Evolutionary conservation across 2,888 invertebrate genomes (phyloP), one percentile per base, ranked within the genome.

Genomic region (Phyto melanocephala): DNA sequence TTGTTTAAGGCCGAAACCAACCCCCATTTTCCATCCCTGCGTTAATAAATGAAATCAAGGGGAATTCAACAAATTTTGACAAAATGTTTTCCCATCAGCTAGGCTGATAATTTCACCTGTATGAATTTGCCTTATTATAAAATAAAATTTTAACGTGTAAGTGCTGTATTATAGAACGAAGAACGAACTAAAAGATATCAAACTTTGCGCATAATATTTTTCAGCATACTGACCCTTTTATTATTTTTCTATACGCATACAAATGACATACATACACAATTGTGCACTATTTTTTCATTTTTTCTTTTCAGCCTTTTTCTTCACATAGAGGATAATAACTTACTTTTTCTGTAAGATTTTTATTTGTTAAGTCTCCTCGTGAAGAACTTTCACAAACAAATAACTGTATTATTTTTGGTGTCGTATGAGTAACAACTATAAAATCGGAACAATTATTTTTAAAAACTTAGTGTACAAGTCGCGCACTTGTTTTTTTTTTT

Each of bases 381-480:
- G 28, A 75, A 58, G 45, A 74, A 74, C 74, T 75, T 42, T 28
- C 63, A 60, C 35, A 62, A 58, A 60, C 37, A 62, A 77, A 60
- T 79, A 47, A 60, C 40, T 56, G 50, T 15, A 60, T 62, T 58
- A 33, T 33, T 35, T 77, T 72, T 42, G 22, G 8, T 71, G 42
- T 70, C 65, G 17, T 47, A 50, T 75, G 74, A 81, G 33, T 70
- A 78, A 74, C 63, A 63, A 60, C 35, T 45, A 67, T 60, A 75
- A 74, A 79, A 75, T 75, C 54, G 47, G 71, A 76, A 76, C 75
- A 76, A 82, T 79, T 82, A 82, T 79, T 82, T 82, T 67, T 71
- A 82, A 82, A 28, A 6, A 79, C 67, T 62, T 65, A 75, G 75
- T 33, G 52, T 35, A 72, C 24, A 71, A 79, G 20, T 67, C 60